Base-by-base conservation (phyloP, 2,888 invertebrate genomes). In the Chymomyza amoena region DNA sequence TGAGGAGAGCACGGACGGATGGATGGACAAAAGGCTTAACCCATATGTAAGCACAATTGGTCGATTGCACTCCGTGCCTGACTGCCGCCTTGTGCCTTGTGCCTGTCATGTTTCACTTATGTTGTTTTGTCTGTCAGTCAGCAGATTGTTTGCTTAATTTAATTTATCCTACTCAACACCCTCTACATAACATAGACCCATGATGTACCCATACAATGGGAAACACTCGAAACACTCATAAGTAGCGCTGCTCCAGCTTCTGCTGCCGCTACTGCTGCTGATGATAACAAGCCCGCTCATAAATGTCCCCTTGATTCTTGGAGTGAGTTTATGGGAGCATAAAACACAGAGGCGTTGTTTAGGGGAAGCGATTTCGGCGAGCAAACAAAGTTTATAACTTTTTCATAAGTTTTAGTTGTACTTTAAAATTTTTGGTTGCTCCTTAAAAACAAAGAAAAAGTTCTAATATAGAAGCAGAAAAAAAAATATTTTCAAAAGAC, bases 61-160 rank as follows among this genome's bases (percentile, higher is more conserved):
- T 13, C 39, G 39, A 45, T 45, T 45, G 39, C 39, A 45, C 39
- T 45, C 13, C 32, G 9, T 32, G 32, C 7, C 7, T 32, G 32
- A 32, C 32, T 7, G 56, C 54, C 18, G 15, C 18, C 56, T 56
- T 10, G 7, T 9, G 32, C 32, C 39, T 45, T 45, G 39, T 18
- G 20, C 13, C 60, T 60, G 60, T 60, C 36, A 36, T 60, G 60
- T 36, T 60, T 20, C 9, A 57, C 57, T 57, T 60, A 25, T 60
- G 60, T 60, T 36, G 15, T 60, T 60, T 60, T 32, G 60, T 60
- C 60, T 32, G 57, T 32, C 70, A 45, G 32, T 45, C 39, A 45
- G 39, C 39, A 45, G 82, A 75, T 81, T 87, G 81, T 74, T 77
- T 77, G 78, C 80, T 83, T 87, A 83, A 83, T 87, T 83, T 78